Evolutionary conservation across 2,888 invertebrate species (phyloP).

Genomic region (Tipula vernalis): DNA sequence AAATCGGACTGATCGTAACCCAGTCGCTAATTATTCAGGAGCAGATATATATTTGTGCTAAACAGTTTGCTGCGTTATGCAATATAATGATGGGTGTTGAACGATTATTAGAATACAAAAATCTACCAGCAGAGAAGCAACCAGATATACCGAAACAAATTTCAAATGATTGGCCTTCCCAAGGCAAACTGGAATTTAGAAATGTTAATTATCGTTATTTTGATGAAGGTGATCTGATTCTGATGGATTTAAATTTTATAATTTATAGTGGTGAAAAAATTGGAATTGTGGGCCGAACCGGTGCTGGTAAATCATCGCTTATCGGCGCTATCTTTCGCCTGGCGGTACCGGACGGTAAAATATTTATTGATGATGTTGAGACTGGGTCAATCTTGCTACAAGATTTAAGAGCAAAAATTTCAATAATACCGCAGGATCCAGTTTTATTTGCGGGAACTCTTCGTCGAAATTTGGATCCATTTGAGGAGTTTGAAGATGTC

Average conservation of each 20-base stretch:
- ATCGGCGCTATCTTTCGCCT: conserved; percentile 45
- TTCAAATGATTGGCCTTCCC: conserved; percentile 36
- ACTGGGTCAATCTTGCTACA: conserved; percentile 45
- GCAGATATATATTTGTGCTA: conserved; percentile 55
- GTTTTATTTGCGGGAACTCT: conserved; percentile 40
- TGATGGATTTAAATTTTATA: conserved; percentile 50
- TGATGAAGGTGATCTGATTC: conserved; percentile 63
- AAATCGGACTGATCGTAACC: conserved; percentile 42
- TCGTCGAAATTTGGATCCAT: conserved; percentile 59
- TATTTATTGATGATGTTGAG: conserved; percentile 56
- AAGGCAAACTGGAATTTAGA: conserved; percentile 39
- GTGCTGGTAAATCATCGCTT: conserved; percentile 63
- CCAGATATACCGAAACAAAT: conserved; percentile 21
- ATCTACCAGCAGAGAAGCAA: conserved; percentile 31
- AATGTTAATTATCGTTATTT: conserved; percentile 54
- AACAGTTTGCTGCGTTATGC: conserved; percentile 57
- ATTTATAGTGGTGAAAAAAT: conserved; percentile 44
- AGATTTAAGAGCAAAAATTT: conserved; percentile 45
- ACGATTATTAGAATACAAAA: conserved; percentile 53
- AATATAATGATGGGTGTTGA: conserved; percentile 60
- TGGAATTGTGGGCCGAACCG: conserved; percentile 50
- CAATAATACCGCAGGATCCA: conserved; percentile 48
- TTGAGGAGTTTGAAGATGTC: conserved; percentile 54
- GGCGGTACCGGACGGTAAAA: conserved; percentile 49
- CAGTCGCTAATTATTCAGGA: conserved; percentile 39